Evolutionary conservation across 2,888 invertebrate genomes (phyloP).

Genomic region (Gisinianus flammeolus): DNA sequence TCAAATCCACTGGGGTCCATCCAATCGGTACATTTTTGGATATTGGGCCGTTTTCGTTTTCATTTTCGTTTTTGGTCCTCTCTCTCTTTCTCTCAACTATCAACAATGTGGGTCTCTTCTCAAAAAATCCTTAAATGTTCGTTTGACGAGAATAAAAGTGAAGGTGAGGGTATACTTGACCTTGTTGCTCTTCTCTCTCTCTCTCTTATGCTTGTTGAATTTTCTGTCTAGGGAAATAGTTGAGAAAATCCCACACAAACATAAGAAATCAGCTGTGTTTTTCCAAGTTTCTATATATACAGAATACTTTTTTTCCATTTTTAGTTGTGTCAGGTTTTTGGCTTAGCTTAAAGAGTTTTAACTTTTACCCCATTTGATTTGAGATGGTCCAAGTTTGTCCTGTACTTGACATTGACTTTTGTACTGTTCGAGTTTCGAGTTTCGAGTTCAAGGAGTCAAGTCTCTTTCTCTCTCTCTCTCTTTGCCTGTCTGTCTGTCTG

Average conservation of each 20-base stretch:
- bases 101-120: background rate
- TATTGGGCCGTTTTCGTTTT: too few species aligned
- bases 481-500: background rate
- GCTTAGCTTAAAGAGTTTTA: background rate
- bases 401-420: background rate
- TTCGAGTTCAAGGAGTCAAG: too few species aligned
- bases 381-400: background rate
- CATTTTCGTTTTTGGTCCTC: background rate
- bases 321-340: background rate
- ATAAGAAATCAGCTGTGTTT: background rate
- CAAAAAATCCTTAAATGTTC: background rate
- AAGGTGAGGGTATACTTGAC: slow-evolving; percentile 25
- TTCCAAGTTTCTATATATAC: background rate
- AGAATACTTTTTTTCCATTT: background rate
- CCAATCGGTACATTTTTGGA: too few species aligned
- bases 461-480: background rate
- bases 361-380: background rate
- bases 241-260: too few species aligned
- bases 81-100: background rate
- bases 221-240: background rate
- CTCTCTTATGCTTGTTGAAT: background rate
- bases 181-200: slow-evolving; percentile 21
- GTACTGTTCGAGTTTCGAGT: too few species aligned
- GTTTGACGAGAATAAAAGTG: slow-evolving; percentile 3
- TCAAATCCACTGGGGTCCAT: too few species aligned